A percentile compares a stretch with the other conserved stretches of the same genome.
Evolutionary conservation across 2,888 invertebrate species (phyloP).

Genomic region (Phaedon cochleariae): DNA sequence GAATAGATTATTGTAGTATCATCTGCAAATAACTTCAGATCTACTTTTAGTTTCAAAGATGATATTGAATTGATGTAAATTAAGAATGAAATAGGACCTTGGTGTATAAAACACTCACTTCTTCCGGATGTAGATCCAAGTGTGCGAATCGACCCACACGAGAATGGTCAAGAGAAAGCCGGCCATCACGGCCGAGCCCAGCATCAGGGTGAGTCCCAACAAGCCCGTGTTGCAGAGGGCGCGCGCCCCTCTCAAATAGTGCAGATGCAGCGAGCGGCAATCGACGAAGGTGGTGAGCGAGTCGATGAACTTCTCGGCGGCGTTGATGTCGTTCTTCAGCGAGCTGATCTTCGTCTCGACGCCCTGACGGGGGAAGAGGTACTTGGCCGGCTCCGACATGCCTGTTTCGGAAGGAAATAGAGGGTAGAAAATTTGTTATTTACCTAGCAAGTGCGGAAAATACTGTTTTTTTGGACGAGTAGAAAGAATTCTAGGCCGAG

Average conservation of each 20-base stretch:
- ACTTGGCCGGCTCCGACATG: slow-evolving; percentile 64
- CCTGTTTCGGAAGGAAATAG: slow-evolving; percentile 23
- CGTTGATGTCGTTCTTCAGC: slow-evolving; percentile 79
- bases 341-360: slow-evolving; percentile 80
- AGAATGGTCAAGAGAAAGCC: slow-evolving; percentile 91
- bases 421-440: too few species aligned
- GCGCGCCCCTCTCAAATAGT: slow-evolving; percentile 79
- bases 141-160: slow-evolving; percentile 94
- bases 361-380: slow-evolving; percentile 61
- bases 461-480: too few species aligned
- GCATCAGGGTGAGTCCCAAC: slow-evolving; percentile 84
- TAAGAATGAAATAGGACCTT: too few species aligned
- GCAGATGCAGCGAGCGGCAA: slow-evolving; percentile 83
- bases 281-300: slow-evolving; percentile 77
- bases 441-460: too few species aligned
- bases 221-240: slow-evolving; percentile 86
- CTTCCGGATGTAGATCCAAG: slow-evolving; percentile 96
- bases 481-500: too few species aligned
- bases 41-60: too few species aligned
- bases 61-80: too few species aligned
- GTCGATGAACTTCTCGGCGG: slow-evolving; percentile 77
- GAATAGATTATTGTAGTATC: too few species aligned
- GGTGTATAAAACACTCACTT: slow-evolving; percentile 70
- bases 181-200: slow-evolving; percentile 85
- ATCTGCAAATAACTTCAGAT: too few species aligned